Base-by-base conservation (phyloP, 2,888 invertebrate genomes). In the Pyrochroa serraticornis region DNA sequence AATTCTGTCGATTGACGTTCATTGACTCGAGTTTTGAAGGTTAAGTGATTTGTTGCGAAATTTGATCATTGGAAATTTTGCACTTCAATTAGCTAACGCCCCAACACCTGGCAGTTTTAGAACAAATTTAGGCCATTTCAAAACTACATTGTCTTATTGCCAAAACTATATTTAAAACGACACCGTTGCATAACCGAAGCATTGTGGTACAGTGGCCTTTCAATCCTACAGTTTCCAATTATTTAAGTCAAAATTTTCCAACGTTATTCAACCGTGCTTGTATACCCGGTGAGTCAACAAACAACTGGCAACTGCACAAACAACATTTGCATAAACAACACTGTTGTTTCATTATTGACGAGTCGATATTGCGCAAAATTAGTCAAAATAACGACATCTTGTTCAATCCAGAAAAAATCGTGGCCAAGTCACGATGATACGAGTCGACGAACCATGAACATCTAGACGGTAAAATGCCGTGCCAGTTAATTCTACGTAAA, bases 381-480 rank as follows among this genome's bases (percentile, higher is more conserved):
- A 5, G 5, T 5, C 22, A 22, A 22, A 22, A 22, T 22, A 5
- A n/a, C n/a, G n/a, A n/a, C n/a, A n/a, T n/a, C n/a, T n/a, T n/a
- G n/a, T n/a, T n/a, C n/a, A n/a, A n/a, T n/a, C n/a, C n/a, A 2
- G 22, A 22, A 22, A 22, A 22, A 22, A 22, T 22, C 22, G 2
- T 5, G 22, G 22, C 22, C 5, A 12, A 49, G 49, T 49, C 49
- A 49, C 33, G 49, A 45, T 22, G 22, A 22, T 5, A 22, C 22
- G 14, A 49, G 49, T 49, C 49, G 49, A 49, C 49, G 49, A 49
- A 49, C 49, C 49, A 39, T 49, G 36, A 49, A 49, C 47, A 36
- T 12, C 33, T 49, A 49, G 49, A 49, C 49, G 39, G 41, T 49
- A 49, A 41, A 39, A n/a, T 36, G 36, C 41, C 32, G 39, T 39